Evolutionary conservation across 2,888 invertebrate genomes (phyloP), one percentile per base, ranked within the genome.

Genomic region (Rhimphoctona megacephalus): DNA sequence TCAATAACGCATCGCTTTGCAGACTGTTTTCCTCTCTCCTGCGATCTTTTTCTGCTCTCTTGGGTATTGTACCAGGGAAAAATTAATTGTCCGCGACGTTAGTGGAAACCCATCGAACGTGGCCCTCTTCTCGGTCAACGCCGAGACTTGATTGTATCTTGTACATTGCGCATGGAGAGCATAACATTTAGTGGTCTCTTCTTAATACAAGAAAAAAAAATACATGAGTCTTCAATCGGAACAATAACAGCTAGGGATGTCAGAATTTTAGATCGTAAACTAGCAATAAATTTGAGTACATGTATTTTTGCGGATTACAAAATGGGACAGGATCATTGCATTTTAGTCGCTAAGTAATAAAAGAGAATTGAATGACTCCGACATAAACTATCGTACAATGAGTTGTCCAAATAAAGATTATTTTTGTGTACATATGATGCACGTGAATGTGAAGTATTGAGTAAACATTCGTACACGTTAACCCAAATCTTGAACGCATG

Each of bases 21-120:
- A 52, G 39, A 52, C 78, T 36, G 46, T 77, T n/a, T 36, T 9
- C 30, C 80, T 72, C 64, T 36, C 77, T 72, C 43, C 69, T 25
- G 49, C 64, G 22, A 25, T 57, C 25, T 46, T 36, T 22, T 57
- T 78, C 52, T 52, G 39, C 81, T 80, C 69, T 57, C 49, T 73
- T 36, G 36, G 67, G 49, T 72, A 43, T 72, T 70, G 46, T 64
- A 66, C 25, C 43, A 57, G 39, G 74, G 57, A 33, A 46, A 43
- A 84, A 87, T 87, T 87, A 87, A 87, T 87, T 82, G 84, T 66
- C 84, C 84, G 86, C 79, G 84, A 87, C 84, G 86, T 79, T 46
- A 30, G 73, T 64, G 81, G 70, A 74, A 74, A 49, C 64, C 43
- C 46, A 43, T 52, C 83, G 52, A 76, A 79, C 74, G 66, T 70